Percentiles rank a stretch among this genome's conserved stretches.
These are phyloP conservation scores for Poeciliopsis infans DNA, from an alignment of 2,797 vertebrate species.

Conservation along the genomic window DNA sequence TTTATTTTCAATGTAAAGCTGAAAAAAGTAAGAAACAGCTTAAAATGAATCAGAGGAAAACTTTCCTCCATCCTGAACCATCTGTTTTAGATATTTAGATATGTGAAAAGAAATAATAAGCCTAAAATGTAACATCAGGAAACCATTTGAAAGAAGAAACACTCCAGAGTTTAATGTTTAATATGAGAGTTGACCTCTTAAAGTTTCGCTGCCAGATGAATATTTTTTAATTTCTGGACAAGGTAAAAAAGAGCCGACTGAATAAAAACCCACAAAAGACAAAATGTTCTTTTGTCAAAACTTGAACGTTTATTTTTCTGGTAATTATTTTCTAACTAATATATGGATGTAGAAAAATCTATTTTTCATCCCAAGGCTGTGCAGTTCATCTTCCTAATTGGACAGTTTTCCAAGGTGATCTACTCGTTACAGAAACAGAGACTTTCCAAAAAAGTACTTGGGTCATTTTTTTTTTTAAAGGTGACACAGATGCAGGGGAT, in stretches of 20 bases:
- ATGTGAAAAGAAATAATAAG: neutral
- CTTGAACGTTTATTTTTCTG: neutral
- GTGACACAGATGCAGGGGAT: neutral
- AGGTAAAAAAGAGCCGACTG: neutral
- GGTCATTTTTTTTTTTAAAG: neutral
- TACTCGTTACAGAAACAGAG: neutral
- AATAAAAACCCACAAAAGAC: neutral
- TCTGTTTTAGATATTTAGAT: neutral
- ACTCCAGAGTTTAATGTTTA: neutral
- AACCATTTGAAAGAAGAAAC: neutral
- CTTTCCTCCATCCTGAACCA: neutral
- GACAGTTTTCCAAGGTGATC: slow-evolving; percentile 21
- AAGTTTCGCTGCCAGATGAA: neutral
- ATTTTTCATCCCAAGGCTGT: neutral
- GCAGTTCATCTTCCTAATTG: neutral
- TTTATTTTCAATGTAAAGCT: no score
- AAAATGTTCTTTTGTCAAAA: neutral
- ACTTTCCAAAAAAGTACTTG: neutral
- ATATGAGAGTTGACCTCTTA: neutral
- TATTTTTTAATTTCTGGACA: neutral
- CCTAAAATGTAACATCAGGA: no score
- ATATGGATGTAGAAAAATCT: neutral
- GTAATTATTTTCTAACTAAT: neutral
- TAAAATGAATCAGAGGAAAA: neutral
- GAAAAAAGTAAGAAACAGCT: neutral